These are phyloP conservation scores for Aphaenogaster floridana DNA, from an alignment of 1,140 invertebrate genomes.

Conservation along the genomic window DNA sequence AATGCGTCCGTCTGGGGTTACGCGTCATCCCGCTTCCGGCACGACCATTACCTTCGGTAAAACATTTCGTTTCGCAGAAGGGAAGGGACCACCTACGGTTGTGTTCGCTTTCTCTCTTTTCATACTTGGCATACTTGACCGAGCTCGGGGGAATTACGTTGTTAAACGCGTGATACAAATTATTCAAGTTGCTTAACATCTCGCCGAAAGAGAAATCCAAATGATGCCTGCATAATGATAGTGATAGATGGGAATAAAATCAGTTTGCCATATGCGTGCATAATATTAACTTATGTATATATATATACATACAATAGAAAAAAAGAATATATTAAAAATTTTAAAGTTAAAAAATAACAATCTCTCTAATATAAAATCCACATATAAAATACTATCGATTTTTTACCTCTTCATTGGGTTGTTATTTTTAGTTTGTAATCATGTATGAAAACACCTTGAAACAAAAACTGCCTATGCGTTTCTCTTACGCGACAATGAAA, in stretches of 20 bases:
- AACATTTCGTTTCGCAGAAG: conserved; percentile 79
- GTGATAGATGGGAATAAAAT: conserved; percentile 3
- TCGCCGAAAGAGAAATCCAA: neutral
- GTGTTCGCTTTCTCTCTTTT: conserved; percentile 12
- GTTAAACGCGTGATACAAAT: conserved; percentile 10
- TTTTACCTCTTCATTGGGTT: neutral
- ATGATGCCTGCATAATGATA: neutral
- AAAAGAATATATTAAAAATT: neutral
- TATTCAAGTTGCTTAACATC: conserved; percentile 14
- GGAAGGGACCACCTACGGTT: conserved; percentile 71
- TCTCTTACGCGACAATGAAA: conserved; percentile 27
- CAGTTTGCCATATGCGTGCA: neutral
- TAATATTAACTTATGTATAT: neutral
- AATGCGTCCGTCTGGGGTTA: conserved; percentile 87
- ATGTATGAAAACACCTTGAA: neutral
- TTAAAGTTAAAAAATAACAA: neutral
- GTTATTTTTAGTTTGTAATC: conserved; percentile 3
- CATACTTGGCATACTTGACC: neutral
- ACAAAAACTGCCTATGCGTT: neutral
- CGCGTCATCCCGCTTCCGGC: conserved; percentile 85
- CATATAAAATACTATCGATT: neutral
- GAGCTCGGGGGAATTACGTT: neutral
- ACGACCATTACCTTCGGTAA: conserved; percentile 85
- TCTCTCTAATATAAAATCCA: neutral
- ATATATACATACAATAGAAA: neutral